A percentile compares a stretch with the other conserved stretches of the same genome.
These are phyloP conservation scores for Podabrus alpinus DNA, from an alignment of 2,888 invertebrate species.

Conservation along the genomic window DNA sequence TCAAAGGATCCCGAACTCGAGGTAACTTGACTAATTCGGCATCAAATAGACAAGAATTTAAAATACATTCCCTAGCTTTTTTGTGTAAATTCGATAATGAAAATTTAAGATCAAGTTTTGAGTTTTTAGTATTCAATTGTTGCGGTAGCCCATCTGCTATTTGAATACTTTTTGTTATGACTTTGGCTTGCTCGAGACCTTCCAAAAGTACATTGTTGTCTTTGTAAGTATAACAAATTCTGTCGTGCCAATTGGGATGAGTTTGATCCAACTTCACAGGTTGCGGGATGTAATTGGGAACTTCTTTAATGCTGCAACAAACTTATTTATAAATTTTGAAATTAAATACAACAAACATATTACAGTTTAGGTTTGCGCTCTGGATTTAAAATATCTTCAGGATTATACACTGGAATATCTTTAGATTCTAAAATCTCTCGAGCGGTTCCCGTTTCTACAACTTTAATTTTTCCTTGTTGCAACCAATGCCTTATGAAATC, in stretches of 20 bases:
- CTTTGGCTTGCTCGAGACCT: slow-evolving; percentile 78
- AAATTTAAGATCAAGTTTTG: slow-evolving; percentile 59
- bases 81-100: slow-evolving; percentile 37
- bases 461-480: slow-evolving; percentile 65
- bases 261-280: slow-evolving; percentile 59
- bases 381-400: slow-evolving; percentile 62
- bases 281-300: slow-evolving; percentile 56
- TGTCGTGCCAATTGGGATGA: slow-evolving; percentile 70
- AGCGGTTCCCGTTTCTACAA: slow-evolving; percentile 62
- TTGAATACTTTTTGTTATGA: slow-evolving; percentile 78
- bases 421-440: slow-evolving; percentile 57
- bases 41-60: slow-evolving; percentile 73
- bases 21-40: slow-evolving; percentile 79
- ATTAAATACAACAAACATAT: slow-evolving; percentile 6
- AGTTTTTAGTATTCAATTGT: slow-evolving; percentile 58
- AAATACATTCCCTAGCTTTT: slow-evolving; percentile 66
- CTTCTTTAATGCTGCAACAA: slow-evolving; percentile 46
- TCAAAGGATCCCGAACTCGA: slow-evolving; percentile 68
- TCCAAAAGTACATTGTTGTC: slow-evolving; percentile 69
- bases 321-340: slow-evolving; percentile 7
- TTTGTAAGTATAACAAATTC: slow-evolving; percentile 63
- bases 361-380: slow-evolving; percentile 48
- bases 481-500: slow-evolving; percentile 76
- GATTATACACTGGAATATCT: slow-evolving; percentile 66
- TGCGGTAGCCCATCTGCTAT: slow-evolving; percentile 66